A percentile compares a stretch with the other conserved stretches of the same genome.
phyloP scores from a whole-genome alignment of 2,797 vertebrate species.

The Thalassophryne amazonica region DNA sequence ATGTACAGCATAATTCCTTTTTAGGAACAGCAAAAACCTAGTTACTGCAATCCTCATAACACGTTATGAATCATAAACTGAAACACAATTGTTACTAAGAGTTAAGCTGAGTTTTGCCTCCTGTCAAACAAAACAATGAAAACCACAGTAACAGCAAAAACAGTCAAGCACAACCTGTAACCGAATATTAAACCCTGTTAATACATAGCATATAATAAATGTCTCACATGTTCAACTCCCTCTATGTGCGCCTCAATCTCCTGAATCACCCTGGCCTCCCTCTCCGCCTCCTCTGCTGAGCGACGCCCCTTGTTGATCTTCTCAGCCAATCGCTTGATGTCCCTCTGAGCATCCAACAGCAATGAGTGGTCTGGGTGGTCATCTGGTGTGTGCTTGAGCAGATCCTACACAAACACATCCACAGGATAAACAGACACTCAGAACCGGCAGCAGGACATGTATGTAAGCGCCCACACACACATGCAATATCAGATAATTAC shows the following conservation, averaged over 20 bases:
- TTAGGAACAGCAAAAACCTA: too few species aligned
- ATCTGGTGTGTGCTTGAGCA: constrained; percentile 93
- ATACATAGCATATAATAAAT: too few species aligned
- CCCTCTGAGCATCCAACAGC: constrained; percentile 90
- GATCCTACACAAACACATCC: constrained; percentile 76
- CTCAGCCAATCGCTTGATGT: constrained; percentile 94
- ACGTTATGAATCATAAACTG: too few species aligned
- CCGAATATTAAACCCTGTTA: not conserved
- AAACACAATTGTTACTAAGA: too few species aligned
- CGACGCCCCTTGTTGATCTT: constrained; percentile 95
- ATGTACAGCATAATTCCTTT: too few species aligned
- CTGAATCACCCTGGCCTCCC: constrained; percentile 91
- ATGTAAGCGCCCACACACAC: too few species aligned
- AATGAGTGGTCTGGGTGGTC: constrained; percentile 91
- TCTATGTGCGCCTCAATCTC: constrained; percentile 98
- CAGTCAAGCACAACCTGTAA: not conserved
- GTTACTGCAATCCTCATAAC: too few species aligned
- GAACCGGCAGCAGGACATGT: too few species aligned
- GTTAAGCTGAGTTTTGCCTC: too few species aligned
- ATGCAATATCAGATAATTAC: too few species aligned
- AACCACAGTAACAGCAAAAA: not conserved
- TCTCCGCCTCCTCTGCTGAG: constrained; percentile 92
- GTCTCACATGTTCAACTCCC: constrained; percentile 91
- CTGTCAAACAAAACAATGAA: too few species aligned
- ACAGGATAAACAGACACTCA: not conserved